These are phyloP conservation scores for Oryctes rhinoceros DNA, from an alignment of 1,140 invertebrate genomes.

Conservation along the genomic window DNA sequence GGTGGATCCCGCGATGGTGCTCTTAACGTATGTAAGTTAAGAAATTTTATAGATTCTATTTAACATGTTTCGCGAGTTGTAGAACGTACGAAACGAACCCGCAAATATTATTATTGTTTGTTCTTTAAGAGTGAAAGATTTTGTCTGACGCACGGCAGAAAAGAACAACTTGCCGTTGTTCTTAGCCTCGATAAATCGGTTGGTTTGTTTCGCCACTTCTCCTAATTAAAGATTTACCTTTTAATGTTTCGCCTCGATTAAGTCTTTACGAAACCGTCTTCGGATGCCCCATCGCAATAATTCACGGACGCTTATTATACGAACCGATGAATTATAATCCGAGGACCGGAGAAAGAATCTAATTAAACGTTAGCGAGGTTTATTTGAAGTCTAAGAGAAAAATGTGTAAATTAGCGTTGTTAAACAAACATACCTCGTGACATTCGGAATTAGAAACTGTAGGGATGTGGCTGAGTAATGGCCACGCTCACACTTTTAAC, in stretches of 20 bases:
- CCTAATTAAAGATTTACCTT: slow-evolving; percentile 2
- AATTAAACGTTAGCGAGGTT: background rate
- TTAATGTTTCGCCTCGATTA: background rate
- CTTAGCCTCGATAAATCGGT: background rate
- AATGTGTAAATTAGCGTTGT: slow-evolving; percentile 7
- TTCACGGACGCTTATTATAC: background rate
- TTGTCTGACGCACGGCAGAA: no score
- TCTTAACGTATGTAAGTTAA: no score
- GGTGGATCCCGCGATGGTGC: no score
- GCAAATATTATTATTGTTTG: no score
- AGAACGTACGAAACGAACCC: no score
- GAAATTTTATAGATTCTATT: no score
- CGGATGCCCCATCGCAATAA: background rate
- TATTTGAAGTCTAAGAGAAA: background rate
- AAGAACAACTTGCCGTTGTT: no score
- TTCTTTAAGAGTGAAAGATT: no score
- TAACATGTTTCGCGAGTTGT: no score
- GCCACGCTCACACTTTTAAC: slow-evolving; percentile 14
- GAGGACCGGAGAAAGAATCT: slow-evolving; percentile 1
- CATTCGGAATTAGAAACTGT: slow-evolving; percentile 18
- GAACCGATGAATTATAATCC: slow-evolving; percentile 15
- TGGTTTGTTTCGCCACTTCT: background rate
- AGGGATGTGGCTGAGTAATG: background rate
- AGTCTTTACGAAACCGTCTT: background rate
- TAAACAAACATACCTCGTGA: slow-evolving; percentile 18